Base-by-base conservation (phyloP, 2,113 vertebrate genomes). In the Tetraodon nigroviridis region DNA sequence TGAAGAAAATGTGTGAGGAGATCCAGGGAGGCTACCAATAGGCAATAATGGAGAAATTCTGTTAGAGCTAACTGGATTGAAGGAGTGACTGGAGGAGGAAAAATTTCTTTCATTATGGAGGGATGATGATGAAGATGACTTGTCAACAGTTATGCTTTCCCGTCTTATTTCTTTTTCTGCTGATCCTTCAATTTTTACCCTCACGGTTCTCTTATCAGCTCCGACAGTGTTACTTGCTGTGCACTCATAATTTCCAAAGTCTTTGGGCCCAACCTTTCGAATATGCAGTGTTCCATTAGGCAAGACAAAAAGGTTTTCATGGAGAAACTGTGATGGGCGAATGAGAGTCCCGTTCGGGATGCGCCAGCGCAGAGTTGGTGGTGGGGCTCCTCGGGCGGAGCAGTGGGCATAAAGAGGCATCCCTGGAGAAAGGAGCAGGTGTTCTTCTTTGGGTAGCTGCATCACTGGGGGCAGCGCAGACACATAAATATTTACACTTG, bases 251-350 rank as follows among this genome's bases (percentile, higher is more conserved):
- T 49, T 90, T 1, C 96, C 96, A 2, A 86, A 85, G 71, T 98
- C 90, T 32, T 79, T 85, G 45, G 88, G 81, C 1, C 88, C 88
- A 0, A 92, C 72, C 0, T 80, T 89, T 27, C 90, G 91, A 65
- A 98, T 91, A 60, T 92, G 93, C 2, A 99, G 91, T 0, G 96
- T 98, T 29, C 96, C 96, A 29, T 98, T 98, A 61, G 94, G 93
- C 74, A 98, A 93, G 61, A 98, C 93, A 69, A 95, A 97, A 10
- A 97, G 70, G 79, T 95, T 94, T 19, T 93, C 92, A 14, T 89
- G 91, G 53, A 97, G 75, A 75, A 94, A 95, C 85, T 97, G 95
- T 1, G 95, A 96, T 1, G 95, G 92, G 4, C 92, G 90, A 27
- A 98, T 69, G 2, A 92, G 90, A 0, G 88, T 89, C 7, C 96